Base-by-base conservation (phyloP, 2,797 vertebrate species). In the Mormyrops boulengeri region DNA sequence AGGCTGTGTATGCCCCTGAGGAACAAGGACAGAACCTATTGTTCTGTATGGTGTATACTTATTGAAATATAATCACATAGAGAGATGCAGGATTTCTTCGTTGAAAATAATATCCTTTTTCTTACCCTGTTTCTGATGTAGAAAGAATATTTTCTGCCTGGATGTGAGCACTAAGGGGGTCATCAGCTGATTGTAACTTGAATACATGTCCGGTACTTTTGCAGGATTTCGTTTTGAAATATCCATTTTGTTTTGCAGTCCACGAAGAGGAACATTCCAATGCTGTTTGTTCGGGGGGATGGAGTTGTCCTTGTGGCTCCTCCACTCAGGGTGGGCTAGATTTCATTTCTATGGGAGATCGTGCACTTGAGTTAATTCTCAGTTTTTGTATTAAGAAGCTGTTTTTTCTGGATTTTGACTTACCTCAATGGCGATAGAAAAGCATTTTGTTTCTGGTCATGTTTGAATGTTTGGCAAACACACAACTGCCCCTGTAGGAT, bases 221-320 rank as follows among this genome's bases (percentile, higher is more conserved):
- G 57, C 38, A 14, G 77, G 85, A 11, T 19, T 91, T 47, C 44
- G 85, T 85, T 88, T 17, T 88, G 7, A 85, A 60, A 85, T 11
- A 11, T 38, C 14, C 47, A 4, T 88, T 22, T 85, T 82, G 90
- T 93, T 91, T 92, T 91, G 14, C 91, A 99, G 99, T 99, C 99
- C 0, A 99, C 99, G 60, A 99, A 99, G 95, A 96, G 98, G 92
- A 99, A 99, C 95, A 99, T 99, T 92, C 98, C 99, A 0, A 99
- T 99, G 99, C 97, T 99, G 91, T 99, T 99, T 91, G 99, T 99
- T 85, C 95, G 99, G 94, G 99, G 98, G 84, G 98, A 99, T 2
- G 99, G 98, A 0, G 98, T 99, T 2, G 98, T 99, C 69, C 96
- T 99, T 0, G 98, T 99, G n/a, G 98, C 98, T 52, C 98, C 98